These are phyloP conservation scores for Chloroclysta siterata DNA, from an alignment of 2,888 invertebrate species.

Conservation along the genomic window DNA sequence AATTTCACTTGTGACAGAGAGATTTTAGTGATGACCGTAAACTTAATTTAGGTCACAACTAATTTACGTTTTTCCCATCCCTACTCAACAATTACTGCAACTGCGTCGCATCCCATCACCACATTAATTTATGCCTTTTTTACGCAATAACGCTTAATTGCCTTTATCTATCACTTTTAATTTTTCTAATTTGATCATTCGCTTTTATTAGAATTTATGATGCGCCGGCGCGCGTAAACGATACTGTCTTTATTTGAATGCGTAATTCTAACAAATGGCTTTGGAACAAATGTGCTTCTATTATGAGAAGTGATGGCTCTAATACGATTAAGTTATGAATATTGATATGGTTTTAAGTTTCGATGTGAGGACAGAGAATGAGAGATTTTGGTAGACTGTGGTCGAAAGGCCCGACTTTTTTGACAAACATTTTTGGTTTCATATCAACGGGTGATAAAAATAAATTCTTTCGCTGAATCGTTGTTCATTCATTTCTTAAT, in stretches of 20 bases:
- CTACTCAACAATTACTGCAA: constrained; percentile 59
- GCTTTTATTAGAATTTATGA: constrained; percentile 79
- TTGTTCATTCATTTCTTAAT: too few relatives aligned
- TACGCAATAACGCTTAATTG: constrained; percentile 84
- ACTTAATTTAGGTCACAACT: too few relatives aligned
- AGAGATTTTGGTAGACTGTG: neutral
- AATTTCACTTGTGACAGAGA: too few relatives aligned
- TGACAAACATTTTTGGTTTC: too few relatives aligned
- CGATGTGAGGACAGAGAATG: constrained; percentile 5
- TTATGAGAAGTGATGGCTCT: constrained; percentile 50
- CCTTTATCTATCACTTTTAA: constrained; percentile 84
- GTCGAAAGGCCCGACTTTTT: too few relatives aligned
- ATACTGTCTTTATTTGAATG: constrained; percentile 75
- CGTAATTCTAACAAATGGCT: constrained; percentile 75
- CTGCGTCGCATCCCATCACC: constrained; percentile 50
- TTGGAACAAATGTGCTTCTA: constrained; percentile 55
- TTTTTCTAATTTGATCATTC: constrained; percentile 83
- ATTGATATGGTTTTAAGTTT: constrained; percentile 43
- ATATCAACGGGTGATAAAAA: too few relatives aligned
- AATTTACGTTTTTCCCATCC: constrained; percentile 48
- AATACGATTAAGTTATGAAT: constrained; percentile 42
- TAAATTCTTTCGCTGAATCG: too few relatives aligned
- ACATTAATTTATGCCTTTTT: constrained; percentile 83
- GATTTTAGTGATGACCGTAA: too few relatives aligned
- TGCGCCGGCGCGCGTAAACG: constrained; percentile 46